Evolutionary conservation across 2,888 invertebrate species (phyloP).

Genomic region (Cataglyphis cursor): DNA sequence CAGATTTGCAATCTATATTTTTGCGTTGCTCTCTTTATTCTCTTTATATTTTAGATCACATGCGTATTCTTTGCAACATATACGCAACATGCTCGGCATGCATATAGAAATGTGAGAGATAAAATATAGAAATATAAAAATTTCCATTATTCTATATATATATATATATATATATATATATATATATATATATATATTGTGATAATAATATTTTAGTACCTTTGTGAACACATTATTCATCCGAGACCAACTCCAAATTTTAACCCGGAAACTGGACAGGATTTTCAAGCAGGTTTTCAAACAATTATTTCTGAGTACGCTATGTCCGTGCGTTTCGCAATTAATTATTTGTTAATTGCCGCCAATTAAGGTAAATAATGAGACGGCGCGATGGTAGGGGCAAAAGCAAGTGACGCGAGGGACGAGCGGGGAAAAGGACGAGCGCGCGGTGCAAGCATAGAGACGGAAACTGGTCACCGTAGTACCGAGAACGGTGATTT

Average conservation of each 20-base stretch:
- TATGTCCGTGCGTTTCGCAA: slow-evolving; percentile 66
- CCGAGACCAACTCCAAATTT: slow-evolving; percentile 30
- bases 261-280: slow-evolving; percentile 3
- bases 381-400: slow-evolving; percentile 66
- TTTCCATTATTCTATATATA: slow-evolving; percentile 1
- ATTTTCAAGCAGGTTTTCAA: slow-evolving; percentile 69
- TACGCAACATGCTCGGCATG: slow-evolving; percentile 35
- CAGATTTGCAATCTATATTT: slow-evolving; percentile 48
- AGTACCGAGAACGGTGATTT: slow-evolving; percentile 81
- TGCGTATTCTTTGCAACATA: slow-evolving; percentile 31
- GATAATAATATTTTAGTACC: slow-evolving; percentile 31
- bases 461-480: slow-evolving; percentile 76
- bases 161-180: neutral
- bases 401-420: slow-evolving; percentile 60
- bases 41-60: slow-evolving; percentile 22
- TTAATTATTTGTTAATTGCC: slow-evolving; percentile 83
- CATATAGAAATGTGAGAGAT: slow-evolving; percentile 14
- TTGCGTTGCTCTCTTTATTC: slow-evolving; percentile 13
- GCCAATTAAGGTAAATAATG: slow-evolving; percentile 84
- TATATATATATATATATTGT: slow-evolving; percentile 1
- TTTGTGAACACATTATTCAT: slow-evolving; percentile 57
- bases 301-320: slow-evolving; percentile 69
- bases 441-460: slow-evolving; percentile 62
- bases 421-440: slow-evolving; percentile 26
- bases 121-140: neutral